Conservation (phyloP, 37 sponge, comb jelly and placozoan genomes). For the Theonella swinhoei region DNA sequence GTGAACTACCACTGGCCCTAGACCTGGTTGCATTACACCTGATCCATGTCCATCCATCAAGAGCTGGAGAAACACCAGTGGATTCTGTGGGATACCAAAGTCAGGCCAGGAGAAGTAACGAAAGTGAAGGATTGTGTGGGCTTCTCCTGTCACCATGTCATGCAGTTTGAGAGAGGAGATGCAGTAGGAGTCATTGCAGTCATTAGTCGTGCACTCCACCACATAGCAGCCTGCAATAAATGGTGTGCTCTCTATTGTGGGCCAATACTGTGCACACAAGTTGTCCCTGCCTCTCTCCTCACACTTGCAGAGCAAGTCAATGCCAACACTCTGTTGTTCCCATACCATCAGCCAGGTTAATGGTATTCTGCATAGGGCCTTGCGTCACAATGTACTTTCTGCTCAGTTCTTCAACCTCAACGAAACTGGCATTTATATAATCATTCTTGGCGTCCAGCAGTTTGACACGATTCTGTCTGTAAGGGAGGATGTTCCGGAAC, state of each 20-base stretch:
- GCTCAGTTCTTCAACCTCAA: slow-evolving; percentile 64
- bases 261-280: slow-evolving; percentile 85
- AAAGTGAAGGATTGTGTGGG: slow-evolving; percentile 76
- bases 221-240: slow-evolving; percentile 17
- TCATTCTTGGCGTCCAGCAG: slow-evolving; percentile 66
- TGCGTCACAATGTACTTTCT: slow-evolving; percentile 69
- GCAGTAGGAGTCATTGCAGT: slow-evolving; percentile 32
- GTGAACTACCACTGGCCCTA: slow-evolving; percentile 85
- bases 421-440: slow-evolving; percentile 91
- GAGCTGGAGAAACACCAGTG: slow-evolving; percentile 77
- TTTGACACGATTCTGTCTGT: slow-evolving; percentile 70
- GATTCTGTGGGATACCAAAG: slow-evolving; percentile 85
- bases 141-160: slow-evolving; percentile 55
- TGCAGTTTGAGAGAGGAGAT: slow-evolving; percentile 54
- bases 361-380: slow-evolving; percentile 83
- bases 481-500: too few species aligned
- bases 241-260: slow-evolving; percentile 26
- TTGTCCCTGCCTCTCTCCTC: slow-evolving; percentile 86
- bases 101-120: slow-evolving; percentile 93
- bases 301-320: slow-evolving; percentile 89
- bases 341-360: slow-evolving; percentile 92
- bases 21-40: slow-evolving; percentile 57
- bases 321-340: slow-evolving; percentile 79
- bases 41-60: slow-evolving; percentile 66
- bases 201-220: slow-evolving; percentile 17